Evolutionary conservation across 2,797 vertebrate species (phyloP), one percentile per base, ranked within the genome.

Genomic region (Dromococcyx pavoninus): DNA sequence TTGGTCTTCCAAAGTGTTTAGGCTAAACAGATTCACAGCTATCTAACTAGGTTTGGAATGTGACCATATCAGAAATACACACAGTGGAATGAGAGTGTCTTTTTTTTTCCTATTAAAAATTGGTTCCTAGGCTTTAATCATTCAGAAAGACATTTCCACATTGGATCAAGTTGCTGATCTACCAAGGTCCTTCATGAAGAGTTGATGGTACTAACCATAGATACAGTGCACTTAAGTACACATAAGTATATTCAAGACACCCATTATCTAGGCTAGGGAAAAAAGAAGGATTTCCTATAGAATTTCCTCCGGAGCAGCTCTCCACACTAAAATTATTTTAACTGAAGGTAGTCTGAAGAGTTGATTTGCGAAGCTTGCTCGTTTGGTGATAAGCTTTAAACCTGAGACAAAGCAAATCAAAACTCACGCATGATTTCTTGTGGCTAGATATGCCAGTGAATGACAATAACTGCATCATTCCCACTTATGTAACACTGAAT

Each of bases 101-200:
- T 51, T 53, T 65, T 73, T 71, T 51, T 6, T 13, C 10, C 11
- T 37, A 70, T 51, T 24, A 78, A 25, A 71, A n/a, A 66, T 61
- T 93, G 93, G 89, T 97, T 96, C 64, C 60, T 74, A 70, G 56
- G 32, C 41, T 64, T 91, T 41, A 51, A 66, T 17, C 28, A 73
- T 41, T 81, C 41, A 87, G 51, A 60, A 84, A 78, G 72, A 79
- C 74, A 44, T 57, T 70, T 58, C 44, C 54, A 69, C 39, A 74
- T n/a, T 66, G 65, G 77, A 86, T 41, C 66, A 74, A 73, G 64
- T 62, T 86, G 80, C 86, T 71, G 70, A 88, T 37, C 28, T 89
- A 82, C 39, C 14, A 81, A 96, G 91, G 79, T 97, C 91, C 88
- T 93, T 93, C 83, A 89, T 53, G 21, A 82, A 78, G 32, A 14